Conservation (phyloP, 2,888 invertebrate genomes). For the Hirtodrosophila histrioides region DNA sequence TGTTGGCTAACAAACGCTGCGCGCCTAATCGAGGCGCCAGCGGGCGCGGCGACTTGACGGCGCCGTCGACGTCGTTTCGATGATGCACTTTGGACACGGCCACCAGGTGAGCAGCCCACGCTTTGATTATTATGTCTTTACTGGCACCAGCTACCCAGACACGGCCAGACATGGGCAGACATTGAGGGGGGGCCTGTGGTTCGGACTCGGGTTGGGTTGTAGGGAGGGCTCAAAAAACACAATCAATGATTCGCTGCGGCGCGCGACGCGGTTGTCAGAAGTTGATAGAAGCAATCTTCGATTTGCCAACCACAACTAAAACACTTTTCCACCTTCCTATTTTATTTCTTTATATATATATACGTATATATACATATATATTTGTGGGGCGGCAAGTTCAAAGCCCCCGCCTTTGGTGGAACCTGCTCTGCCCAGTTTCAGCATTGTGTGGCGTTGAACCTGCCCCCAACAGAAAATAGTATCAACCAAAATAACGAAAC, state of each 20-base stretch:
- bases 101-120: constrained; percentile 38
- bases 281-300: constrained; percentile 51
- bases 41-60: constrained; percentile 75
- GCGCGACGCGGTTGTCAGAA: constrained; percentile 73
- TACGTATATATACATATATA: no score
- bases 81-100: constrained; percentile 48
- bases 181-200: neutral
- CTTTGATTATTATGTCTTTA: constrained; percentile 30
- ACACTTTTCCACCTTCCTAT: constrained; percentile 11
- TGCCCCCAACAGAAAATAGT: constrained; percentile 15
- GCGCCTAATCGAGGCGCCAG: constrained; percentile 80
- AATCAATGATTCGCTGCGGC: constrained; percentile 73
- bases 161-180: no score
- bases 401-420: constrained; percentile 27
- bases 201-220: no score
- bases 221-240: constrained; percentile 38
- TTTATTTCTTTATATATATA: neutral
- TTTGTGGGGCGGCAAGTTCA: constrained; percentile 41
- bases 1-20: constrained; percentile 47
- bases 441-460: constrained; percentile 38
- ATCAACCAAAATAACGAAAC: constrained; percentile 22
- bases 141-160: constrained; percentile 4
- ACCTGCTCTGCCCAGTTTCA: constrained; percentile 44
- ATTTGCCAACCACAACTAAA: constrained; percentile 30
- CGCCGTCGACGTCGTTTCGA: constrained; percentile 71